These are phyloP conservation scores for Apodemia hepburni DNA, from an alignment of 2,888 invertebrate species.

Conservation along the genomic window DNA sequence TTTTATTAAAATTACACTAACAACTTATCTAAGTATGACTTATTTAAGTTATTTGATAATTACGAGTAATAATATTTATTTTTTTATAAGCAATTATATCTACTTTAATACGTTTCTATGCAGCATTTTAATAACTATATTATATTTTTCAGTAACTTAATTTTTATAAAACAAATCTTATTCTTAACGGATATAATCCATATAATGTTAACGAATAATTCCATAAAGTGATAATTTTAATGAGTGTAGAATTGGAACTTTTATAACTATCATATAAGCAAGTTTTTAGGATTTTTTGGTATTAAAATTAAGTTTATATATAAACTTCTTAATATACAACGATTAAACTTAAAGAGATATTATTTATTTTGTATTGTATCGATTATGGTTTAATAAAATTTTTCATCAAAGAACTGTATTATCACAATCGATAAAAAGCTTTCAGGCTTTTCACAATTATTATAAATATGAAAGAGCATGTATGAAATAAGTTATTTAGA, in stretches of 20 bases:
- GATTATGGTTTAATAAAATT: conserved; percentile 50
- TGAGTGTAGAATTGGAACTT: not conserved
- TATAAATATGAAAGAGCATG: conserved; percentile 54
- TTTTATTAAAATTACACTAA: no score
- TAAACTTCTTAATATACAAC: not conserved
- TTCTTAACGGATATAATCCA: not conserved
- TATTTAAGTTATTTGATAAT: no score
- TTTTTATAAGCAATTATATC: no score
- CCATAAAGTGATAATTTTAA: not conserved
- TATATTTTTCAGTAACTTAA: no score
- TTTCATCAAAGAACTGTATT: conserved; percentile 37
- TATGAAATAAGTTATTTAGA: conserved; percentile 53
- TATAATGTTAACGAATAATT: not conserved
- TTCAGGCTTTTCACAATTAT: conserved; percentile 51
- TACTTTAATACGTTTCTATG: no score
- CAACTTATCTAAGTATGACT: no score
- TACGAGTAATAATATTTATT: no score
- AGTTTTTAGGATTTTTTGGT: not conserved
- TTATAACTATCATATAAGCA: not conserved
- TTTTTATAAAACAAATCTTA: not conserved
- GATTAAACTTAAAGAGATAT: conserved; percentile 28
- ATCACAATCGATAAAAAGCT: conserved; percentile 76
- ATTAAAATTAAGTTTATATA: not conserved
- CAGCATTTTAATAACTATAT: no score
- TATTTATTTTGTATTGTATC: conserved; percentile 34